Evolutionary conservation across 2,888 invertebrate genomes (phyloP).

Genomic region (Odontomyia ornata): DNA sequence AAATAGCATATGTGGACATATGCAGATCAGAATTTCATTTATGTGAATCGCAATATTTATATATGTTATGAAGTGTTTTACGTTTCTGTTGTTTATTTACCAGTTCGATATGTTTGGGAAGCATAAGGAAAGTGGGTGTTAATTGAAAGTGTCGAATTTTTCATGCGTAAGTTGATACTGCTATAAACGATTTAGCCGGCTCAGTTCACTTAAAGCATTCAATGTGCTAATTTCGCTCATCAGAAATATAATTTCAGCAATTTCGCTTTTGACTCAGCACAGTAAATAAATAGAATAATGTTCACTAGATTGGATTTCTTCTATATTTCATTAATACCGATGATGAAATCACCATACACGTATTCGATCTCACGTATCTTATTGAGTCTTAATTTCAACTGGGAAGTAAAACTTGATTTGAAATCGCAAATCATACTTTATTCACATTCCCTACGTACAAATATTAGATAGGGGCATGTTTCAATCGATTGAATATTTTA

Average conservation of each 20-base stretch:
- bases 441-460: no score
- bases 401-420: background rate
- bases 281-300: background rate
- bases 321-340: background rate
- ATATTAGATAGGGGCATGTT: no score
- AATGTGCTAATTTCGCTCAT: background rate
- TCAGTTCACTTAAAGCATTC: background rate
- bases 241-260: background rate
- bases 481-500: background rate
- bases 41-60: conserved; percentile 11
- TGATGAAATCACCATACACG: conserved; percentile 2
- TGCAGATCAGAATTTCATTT: background rate
- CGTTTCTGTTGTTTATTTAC: background rate
- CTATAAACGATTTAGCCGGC: background rate
- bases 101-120: background rate
- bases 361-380: background rate
- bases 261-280: background rate
- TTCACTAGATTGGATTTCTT: background rate
- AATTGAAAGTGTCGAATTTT: conserved; percentile 14
- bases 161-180: background rate
- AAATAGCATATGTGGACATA: background rate
- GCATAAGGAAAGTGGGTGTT: background rate
- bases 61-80: background rate
- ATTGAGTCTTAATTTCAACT: no score
- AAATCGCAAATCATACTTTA: background rate